Conservation (phyloP, 1,140 invertebrate species). For the Bombus affinis region DNA sequence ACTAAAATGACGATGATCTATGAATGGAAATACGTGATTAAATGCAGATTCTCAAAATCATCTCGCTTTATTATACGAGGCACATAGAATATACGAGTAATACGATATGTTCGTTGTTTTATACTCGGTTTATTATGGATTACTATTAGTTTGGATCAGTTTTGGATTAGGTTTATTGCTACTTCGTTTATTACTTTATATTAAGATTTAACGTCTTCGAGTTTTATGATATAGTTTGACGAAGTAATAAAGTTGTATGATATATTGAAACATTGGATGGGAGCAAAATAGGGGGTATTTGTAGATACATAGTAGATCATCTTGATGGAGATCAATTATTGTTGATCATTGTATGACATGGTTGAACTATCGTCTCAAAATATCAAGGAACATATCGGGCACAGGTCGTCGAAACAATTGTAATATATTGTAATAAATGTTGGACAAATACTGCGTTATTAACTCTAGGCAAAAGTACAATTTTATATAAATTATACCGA, state of each 20-base stretch:
- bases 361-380: background rate
- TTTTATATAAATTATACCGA: background rate
- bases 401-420: background rate
- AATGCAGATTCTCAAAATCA: too few species aligned
- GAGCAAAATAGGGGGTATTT: background rate
- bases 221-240: background rate
- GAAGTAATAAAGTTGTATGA: too few species aligned
- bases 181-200: background rate
- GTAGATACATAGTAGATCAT: background rate
- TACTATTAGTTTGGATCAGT: background rate
- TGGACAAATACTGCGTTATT: background rate
- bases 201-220: background rate
- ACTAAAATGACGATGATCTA: too few species aligned
- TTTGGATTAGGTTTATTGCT: background rate
- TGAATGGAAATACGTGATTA: too few species aligned
- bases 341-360: background rate
- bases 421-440: background rate
- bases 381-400: background rate
- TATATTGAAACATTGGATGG: background rate
- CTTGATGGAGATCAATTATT: background rate
- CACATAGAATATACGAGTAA: too few species aligned
- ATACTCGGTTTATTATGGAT: background rate
- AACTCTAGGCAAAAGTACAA: background rate
- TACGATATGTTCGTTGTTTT: background rate
- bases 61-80: too few species aligned